Percentiles rank a stretch among this genome's conserved stretches.
Conservation (phyloP, 1,140 invertebrate genomes). For the Conus ventricosus region DNA sequence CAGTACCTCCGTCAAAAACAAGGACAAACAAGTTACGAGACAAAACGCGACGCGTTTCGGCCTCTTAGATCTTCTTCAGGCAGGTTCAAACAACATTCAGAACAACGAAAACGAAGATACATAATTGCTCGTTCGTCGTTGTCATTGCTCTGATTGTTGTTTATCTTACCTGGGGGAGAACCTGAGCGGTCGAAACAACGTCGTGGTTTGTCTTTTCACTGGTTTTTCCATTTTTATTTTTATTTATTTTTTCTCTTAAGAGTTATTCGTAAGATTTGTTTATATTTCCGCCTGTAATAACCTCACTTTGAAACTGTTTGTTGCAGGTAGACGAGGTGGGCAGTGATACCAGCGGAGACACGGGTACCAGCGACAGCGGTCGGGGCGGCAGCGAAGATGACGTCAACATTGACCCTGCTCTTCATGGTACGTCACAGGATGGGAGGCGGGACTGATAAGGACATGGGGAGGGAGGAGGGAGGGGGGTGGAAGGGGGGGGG, state of each 20-base stretch:
- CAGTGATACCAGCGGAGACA: slow-evolving; percentile 55
- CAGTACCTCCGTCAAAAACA: no score
- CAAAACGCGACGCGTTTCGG: no score
- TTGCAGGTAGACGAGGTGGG: slow-evolving; percentile 47
- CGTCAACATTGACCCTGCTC: slow-evolving; percentile 44
- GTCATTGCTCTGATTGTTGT: no score
- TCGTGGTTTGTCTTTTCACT: background rate
- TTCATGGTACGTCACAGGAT: slow-evolving; percentile 25
- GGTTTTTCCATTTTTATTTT: background rate
- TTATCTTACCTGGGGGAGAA: no score
- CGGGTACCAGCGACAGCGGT: slow-evolving; percentile 55
- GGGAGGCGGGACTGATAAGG: no score
- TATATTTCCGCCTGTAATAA: background rate
- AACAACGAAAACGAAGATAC: no score
- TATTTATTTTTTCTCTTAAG: background rate
- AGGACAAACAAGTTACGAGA: no score
- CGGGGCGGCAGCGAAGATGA: slow-evolving; percentile 58
- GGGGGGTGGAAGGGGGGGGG: background rate
- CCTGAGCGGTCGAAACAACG: background rate
- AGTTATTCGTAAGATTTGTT: background rate
- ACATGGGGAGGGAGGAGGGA: no score
- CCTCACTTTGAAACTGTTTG: background rate
- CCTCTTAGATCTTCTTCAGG: no score
- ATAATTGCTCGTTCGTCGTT: no score
- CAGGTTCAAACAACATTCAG: no score